Evolutionary conservation across 2,797 vertebrate species (phyloP).

Genomic region (Tenualosa ilisha): DNA sequence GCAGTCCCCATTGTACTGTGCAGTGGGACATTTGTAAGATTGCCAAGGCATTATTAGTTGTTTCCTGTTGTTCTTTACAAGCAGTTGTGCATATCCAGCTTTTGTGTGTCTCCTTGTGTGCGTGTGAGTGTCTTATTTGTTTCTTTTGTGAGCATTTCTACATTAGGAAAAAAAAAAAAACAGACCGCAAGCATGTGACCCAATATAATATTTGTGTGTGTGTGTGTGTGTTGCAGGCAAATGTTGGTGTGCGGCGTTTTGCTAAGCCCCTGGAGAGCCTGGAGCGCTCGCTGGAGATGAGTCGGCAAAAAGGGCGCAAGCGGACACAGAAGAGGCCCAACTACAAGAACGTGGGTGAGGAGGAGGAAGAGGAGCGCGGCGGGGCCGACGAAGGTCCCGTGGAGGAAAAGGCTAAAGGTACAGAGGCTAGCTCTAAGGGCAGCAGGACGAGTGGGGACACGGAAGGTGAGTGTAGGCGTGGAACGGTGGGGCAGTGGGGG

Average conservation of each 20-base stretch:
- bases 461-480: slow-evolving; percentile 86
- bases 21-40: no score
- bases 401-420: slow-evolving; percentile 89
- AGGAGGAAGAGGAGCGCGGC: slow-evolving; percentile 88
- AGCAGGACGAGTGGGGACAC: slow-evolving; percentile 89
- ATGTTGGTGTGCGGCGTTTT: slow-evolving; percentile 86
- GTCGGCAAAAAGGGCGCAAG: slow-evolving; percentile 89
- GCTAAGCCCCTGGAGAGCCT: slow-evolving; percentile 90
- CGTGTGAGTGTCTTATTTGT: no score
- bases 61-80: no score
- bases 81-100: no score
- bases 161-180: not conserved
- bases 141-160: no score
- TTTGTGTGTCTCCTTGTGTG: no score
- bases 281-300: slow-evolving; percentile 94
- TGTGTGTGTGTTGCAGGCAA: slow-evolving; percentile 67
- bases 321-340: slow-evolving; percentile 92
- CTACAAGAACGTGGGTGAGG: slow-evolving; percentile 97
- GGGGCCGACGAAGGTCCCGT: slow-evolving; percentile 82
- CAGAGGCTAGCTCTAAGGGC: slow-evolving; percentile 88
- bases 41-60: no score
- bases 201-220: not conserved
- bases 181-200: no score
- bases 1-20: no score
- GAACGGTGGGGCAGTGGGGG: slow-evolving; percentile 26